Evolutionary conservation across 1,140 invertebrate genomes (phyloP).

Genomic region (Latrodectus geometricus): DNA sequence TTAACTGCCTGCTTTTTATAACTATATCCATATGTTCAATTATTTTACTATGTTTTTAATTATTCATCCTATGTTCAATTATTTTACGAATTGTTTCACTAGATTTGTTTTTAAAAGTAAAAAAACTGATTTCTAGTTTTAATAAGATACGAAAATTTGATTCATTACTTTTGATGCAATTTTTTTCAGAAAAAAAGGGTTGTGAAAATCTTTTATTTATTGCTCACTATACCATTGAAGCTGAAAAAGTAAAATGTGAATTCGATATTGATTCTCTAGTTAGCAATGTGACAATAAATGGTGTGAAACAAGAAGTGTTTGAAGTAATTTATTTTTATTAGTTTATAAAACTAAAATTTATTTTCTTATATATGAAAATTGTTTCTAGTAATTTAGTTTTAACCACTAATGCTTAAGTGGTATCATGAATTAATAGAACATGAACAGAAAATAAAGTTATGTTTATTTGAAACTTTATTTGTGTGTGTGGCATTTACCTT

Average conservation of each 20-base stretch:
- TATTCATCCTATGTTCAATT: no score
- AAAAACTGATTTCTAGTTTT: not conserved
- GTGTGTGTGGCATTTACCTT: no score
- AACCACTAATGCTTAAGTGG: no score
- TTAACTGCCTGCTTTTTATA: no score
- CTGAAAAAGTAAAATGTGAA: slow-evolving; percentile 17
- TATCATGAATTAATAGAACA: no score
- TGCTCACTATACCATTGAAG: slow-evolving; percentile 29
- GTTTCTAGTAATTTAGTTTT: not conserved
- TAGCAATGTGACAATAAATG: slow-evolving; percentile 32
- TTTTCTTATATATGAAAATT: not conserved
- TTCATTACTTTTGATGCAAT: not conserved
- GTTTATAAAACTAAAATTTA: not conserved
- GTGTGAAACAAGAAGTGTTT: slow-evolving; percentile 52
- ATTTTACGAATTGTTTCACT: no score
- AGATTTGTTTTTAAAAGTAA: not conserved
- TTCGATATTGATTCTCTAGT: slow-evolving; percentile 42
- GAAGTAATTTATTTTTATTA: not conserved
- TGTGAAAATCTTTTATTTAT: slow-evolving; percentile 51
- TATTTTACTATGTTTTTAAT: no score
- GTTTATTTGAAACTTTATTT: no score
- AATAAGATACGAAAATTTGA: no score
- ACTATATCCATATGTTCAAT: no score
- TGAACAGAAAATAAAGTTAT: no score
- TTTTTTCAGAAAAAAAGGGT: slow-evolving; percentile 44